These are phyloP conservation scores for Pseudomyrmex flavicornis DNA, from an alignment of 1,140 invertebrate species.

Conservation along the genomic window DNA sequence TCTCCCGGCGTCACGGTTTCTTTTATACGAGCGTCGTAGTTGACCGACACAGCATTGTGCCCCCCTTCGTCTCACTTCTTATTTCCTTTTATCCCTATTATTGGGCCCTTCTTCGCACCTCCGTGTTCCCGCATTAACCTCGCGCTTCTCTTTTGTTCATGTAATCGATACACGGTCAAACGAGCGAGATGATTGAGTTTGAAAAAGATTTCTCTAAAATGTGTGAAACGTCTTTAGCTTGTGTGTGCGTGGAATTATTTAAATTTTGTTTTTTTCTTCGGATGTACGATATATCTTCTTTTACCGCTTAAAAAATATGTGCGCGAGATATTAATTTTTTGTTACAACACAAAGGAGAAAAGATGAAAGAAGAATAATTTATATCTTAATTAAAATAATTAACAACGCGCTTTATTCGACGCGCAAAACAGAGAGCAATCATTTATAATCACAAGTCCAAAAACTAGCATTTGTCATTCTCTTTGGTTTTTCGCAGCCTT, in stretches of 20 bases:
- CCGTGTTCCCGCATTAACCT: conserved; percentile 58
- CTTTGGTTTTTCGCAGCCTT: conserved; percentile 46
- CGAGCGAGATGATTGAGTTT: conserved; percentile 46
- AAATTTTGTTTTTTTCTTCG: not conserved
- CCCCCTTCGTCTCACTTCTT: conserved; percentile 46
- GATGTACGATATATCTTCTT: not conserved
- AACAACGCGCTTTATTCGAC: not conserved
- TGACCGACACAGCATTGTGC: conserved; percentile 62
- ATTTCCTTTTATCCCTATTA: conserved; percentile 55
- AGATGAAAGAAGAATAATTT: not conserved
- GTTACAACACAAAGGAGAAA: not conserved
- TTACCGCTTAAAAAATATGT: not conserved
- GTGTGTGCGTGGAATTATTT: too few species aligned
- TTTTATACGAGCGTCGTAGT: conserved; percentile 58
- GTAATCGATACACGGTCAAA: conserved; percentile 57
- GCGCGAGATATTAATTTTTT: not conserved
- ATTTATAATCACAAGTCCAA: not conserved
- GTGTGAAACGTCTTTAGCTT: too few species aligned
- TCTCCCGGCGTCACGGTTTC: conserved; percentile 55
- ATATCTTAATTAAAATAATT: conserved; percentile 16
- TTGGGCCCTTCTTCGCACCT: conserved; percentile 53
- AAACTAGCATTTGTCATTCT: conserved; percentile 17
- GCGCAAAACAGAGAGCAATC: not conserved
- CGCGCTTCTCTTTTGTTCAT: conserved; percentile 53
- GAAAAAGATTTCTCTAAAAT: conserved; percentile 29